Conservation (phyloP, 2,888 invertebrate genomes). For the Hoplodrina blanda region DNA sequence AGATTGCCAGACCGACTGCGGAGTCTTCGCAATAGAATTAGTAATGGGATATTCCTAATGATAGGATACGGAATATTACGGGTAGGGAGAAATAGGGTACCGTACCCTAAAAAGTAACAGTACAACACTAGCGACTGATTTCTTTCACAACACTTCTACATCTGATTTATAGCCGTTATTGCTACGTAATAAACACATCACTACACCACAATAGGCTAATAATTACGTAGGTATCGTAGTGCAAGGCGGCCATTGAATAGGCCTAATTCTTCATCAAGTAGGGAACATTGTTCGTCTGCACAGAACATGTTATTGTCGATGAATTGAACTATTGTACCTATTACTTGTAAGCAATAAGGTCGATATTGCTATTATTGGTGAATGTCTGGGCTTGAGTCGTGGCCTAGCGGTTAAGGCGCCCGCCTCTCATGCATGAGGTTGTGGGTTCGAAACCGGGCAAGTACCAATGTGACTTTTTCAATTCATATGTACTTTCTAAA, state of each 20-base stretch:
- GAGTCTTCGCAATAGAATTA: too few species aligned
- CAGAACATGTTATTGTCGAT: conserved; percentile 3
- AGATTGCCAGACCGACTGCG: too few species aligned
- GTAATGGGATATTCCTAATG: too few species aligned
- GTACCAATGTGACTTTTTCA: too few species aligned
- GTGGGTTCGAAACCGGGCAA: too few species aligned
- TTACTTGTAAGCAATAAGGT: conserved; percentile 14
- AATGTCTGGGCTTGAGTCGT: too few species aligned
- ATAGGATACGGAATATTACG: too few species aligned
- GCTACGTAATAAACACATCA: conserved; percentile 57
- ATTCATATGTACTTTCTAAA: too few species aligned
- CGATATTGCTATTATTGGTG: not conserved
- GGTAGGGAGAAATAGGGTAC: too few species aligned
- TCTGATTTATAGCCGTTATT: conserved; percentile 43
- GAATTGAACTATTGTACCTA: conserved; percentile 12
- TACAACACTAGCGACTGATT: conserved; percentile 1
- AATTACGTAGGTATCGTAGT: conserved; percentile 58
- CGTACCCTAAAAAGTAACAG: not conserved
- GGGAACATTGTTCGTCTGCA: conserved; percentile 30
- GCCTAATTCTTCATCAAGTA: conserved; percentile 25
- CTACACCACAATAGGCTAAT: conserved; percentile 47
- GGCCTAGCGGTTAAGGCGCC: too few species aligned
- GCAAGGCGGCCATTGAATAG: conserved; percentile 26
- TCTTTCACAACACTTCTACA: conserved; percentile 13
- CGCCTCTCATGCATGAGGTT: too few species aligned